Conservation (phyloP, 2,113 vertebrate species). For the Hucho hucho region DNA sequence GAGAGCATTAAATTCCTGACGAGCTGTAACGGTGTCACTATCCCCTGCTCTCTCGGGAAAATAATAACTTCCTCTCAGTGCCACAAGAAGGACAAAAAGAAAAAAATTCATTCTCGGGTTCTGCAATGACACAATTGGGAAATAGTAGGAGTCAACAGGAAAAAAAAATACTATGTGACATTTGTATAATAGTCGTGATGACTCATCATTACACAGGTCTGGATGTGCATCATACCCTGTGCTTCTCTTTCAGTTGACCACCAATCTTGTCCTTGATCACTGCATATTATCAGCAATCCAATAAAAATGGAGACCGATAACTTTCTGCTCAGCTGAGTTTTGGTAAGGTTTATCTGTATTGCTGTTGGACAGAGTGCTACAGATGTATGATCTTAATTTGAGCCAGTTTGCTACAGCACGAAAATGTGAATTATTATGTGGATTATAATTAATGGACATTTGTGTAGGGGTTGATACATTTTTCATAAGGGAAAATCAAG, state of each 20-base stretch:
- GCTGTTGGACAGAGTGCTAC: not conserved
- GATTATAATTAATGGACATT: too few species aligned
- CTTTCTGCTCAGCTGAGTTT: conserved; percentile 7
- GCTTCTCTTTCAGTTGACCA: not conserved
- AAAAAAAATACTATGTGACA: not conserved
- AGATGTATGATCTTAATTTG: too few species aligned
- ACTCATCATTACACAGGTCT: not conserved
- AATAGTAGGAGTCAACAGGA: not conserved
- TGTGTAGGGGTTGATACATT: too few species aligned
- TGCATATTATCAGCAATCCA: not conserved
- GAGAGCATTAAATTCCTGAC: conserved; percentile 34
- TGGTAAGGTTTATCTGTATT: not conserved
- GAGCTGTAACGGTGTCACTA: conserved; percentile 35
- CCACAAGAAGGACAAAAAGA: conserved; percentile 14
- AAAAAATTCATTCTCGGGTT: not conserved
- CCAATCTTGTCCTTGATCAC: not conserved
- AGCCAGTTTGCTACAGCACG: too few species aligned
- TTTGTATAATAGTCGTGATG: not conserved
- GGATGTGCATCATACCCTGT: not conserved
- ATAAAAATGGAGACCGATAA: not conserved
- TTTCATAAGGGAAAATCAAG: too few species aligned
- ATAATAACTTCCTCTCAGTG: conserved; percentile 24
- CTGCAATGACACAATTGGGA: not conserved
- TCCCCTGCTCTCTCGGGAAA: conserved; percentile 24
- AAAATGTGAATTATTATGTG: too few species aligned